These are phyloP conservation scores for Polypedilum pembai DNA, from an alignment of 1,140 invertebrate species.

Conservation along the genomic window DNA sequence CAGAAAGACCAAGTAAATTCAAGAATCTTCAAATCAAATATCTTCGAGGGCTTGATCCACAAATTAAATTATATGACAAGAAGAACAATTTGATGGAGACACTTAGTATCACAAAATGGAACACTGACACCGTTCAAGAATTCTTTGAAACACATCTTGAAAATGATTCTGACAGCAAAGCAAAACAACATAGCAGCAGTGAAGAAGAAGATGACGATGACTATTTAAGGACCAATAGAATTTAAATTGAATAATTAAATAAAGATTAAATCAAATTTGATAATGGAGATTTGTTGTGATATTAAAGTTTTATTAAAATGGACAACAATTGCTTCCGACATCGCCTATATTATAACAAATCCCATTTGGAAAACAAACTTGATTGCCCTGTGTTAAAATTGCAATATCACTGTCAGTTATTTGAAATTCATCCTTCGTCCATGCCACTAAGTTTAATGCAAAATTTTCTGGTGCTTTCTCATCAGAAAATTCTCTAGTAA, in stretches of 20 bases:
- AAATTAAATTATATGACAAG: slow-evolving; percentile 81
- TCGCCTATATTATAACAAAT: not conserved
- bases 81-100: slow-evolving; percentile 74
- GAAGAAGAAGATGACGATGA: slow-evolving; percentile 43
- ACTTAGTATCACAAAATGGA: slow-evolving; percentile 93
- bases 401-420: not conserved
- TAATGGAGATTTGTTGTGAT: not conserved
- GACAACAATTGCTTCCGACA: not conserved
- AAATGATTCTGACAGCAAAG: slow-evolving; percentile 44
- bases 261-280: not conserved
- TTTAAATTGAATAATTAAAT: slow-evolving; percentile 38
- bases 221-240: slow-evolving; percentile 55
- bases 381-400: not conserved
- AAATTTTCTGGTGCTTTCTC: not conserved
- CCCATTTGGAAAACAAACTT: not conserved
- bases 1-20: slow-evolving; percentile 75
- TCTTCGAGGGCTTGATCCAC: slow-evolving; percentile 81
- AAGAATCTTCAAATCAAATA: slow-evolving; percentile 85
- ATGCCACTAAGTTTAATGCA: not conserved
- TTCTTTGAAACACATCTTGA: slow-evolving; percentile 80
- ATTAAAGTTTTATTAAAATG: not conserved
- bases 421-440: not conserved
- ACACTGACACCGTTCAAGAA: slow-evolving; percentile 92
- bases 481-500: not conserved
- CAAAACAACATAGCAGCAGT: too few species aligned